Base-by-base conservation (phyloP, 2,888 invertebrate genomes). In the Deilephila elpenor region DNA sequence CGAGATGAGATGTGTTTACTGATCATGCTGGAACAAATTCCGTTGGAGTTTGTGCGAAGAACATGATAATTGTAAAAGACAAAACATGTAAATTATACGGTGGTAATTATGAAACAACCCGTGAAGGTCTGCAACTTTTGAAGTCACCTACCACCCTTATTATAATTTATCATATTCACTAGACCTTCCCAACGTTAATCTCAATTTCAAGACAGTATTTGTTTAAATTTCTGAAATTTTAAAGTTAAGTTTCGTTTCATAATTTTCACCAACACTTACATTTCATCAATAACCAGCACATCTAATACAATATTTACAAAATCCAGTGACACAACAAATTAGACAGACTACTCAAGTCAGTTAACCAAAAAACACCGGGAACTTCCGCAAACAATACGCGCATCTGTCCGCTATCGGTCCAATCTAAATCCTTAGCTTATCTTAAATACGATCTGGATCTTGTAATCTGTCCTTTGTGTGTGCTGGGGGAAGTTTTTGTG, bases 391-490 rank as follows among this genome's bases (percentile, higher is more conserved):
- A 82, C 84, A 81, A 89, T 86, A n/a, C 85, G 84, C 85, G 88
- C 93, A 94, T 90, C 94, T 94, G 94, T 83, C 90, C 81, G 81
- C 87, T 93, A 94, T 94, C 93, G 76, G 83, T 80, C 79, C 86
- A 83, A 93, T 94, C 94, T 93, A 89, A 94, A 94, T 91, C 93
- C 87, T 85, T 81, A 78, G 86, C 85, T 93, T 93, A 94, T 94
- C 94, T 93, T 89, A 93, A 93, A 93, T 93, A 88, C 92, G 88
- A 94, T 94, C 94, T 85, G 88, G 88, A 91, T 92, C 90, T 89
- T 88, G 91, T 94, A 94, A 94, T 94, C 94, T 93, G 89, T 83
- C 89, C 86, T 90, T 94, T 94, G 90, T 89, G 82, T 82, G 84
- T 84, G 82, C 79, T 80, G 80, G 82, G 91, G 92, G 87, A 85